phyloP scores from a whole-genome alignment of 2,888 invertebrate genomes.

The Bembecia ichneumoniformis region DNA sequence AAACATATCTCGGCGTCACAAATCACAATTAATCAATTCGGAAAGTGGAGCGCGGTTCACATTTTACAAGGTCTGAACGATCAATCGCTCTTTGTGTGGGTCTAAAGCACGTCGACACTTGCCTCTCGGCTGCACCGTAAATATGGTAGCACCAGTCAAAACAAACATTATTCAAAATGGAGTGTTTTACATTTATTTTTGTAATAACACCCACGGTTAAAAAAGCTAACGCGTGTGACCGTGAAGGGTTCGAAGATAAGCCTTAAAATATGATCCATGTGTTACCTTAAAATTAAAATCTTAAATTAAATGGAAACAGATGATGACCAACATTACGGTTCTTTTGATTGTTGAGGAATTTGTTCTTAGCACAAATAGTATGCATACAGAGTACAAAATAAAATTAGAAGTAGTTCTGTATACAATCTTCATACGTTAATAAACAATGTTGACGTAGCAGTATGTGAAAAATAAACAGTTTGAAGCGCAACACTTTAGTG shows the following conservation, averaged over 20 bases:
- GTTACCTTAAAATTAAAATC: background rate
- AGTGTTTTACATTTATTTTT: constrained; percentile 63
- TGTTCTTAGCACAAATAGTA: background rate
- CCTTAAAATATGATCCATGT: background rate
- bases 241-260: constrained; percentile 14
- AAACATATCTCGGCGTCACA: constrained; percentile 34
- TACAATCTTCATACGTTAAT: constrained; percentile 40
- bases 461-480: constrained; percentile 61
- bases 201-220: constrained; percentile 52
- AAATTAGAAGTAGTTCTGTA: constrained; percentile 23
- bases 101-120: constrained; percentile 51
- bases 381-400: background rate
- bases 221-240: constrained; percentile 43
- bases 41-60: constrained; percentile 51
- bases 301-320: constrained; percentile 1
- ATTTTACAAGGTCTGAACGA: constrained; percentile 49
- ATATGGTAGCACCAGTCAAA: constrained; percentile 55
- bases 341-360: background rate
- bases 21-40: constrained; percentile 66
- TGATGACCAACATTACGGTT: constrained; percentile 28
- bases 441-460: constrained; percentile 43
- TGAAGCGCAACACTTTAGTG: constrained; percentile 39
- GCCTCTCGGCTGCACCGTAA: constrained; percentile 33
- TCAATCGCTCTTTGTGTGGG: constrained; percentile 68
- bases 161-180: constrained; percentile 60